These are phyloP conservation scores for Myrmecobius fasciatus DNA, from an alignment of 2,113 vertebrate genomes.

Conservation along the genomic window DNA sequence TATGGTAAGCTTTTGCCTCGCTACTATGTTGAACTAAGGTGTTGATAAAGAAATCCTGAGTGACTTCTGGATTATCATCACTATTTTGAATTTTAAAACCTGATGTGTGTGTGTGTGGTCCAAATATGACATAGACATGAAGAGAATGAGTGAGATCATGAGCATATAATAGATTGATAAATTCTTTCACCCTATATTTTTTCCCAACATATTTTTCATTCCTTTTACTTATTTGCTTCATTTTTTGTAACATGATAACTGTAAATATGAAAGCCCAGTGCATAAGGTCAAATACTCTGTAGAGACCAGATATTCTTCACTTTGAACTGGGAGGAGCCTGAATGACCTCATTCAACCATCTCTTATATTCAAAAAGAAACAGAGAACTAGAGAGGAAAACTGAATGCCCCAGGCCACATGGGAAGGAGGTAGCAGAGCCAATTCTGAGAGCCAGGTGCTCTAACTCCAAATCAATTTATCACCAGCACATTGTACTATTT, in stretches of 20 bases:
- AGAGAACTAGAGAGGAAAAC: background rate
- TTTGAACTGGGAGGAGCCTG: background rate
- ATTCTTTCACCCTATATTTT: slow-evolving; percentile 26
- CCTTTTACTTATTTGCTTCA: slow-evolving; percentile 57
- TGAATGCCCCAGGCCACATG: background rate
- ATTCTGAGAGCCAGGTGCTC: background rate
- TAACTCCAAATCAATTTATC: background rate
- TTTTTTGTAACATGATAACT: slow-evolving; percentile 60
- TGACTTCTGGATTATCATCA: background rate
- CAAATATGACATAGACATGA: slow-evolving; percentile 33
- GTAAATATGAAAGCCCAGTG: slow-evolving; percentile 31
- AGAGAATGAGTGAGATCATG: background rate
- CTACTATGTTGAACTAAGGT: background rate
- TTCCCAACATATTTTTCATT: slow-evolving; percentile 63
- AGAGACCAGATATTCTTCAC: background rate
- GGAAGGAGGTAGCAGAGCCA: background rate
- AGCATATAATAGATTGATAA: slow-evolving; percentile 18
- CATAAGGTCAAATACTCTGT: background rate
- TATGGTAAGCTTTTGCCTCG: background rate
- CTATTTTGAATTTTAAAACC: background rate
- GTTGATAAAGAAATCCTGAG: background rate
- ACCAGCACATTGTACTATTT: background rate
- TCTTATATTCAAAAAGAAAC: background rate
- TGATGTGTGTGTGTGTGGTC: background rate
- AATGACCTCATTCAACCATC: background rate